Percentiles rank a stretch among this genome's conserved stretches.
phyloP scores from a whole-genome alignment of 2,888 invertebrate genomes.

The Ethmia dodecea region DNA sequence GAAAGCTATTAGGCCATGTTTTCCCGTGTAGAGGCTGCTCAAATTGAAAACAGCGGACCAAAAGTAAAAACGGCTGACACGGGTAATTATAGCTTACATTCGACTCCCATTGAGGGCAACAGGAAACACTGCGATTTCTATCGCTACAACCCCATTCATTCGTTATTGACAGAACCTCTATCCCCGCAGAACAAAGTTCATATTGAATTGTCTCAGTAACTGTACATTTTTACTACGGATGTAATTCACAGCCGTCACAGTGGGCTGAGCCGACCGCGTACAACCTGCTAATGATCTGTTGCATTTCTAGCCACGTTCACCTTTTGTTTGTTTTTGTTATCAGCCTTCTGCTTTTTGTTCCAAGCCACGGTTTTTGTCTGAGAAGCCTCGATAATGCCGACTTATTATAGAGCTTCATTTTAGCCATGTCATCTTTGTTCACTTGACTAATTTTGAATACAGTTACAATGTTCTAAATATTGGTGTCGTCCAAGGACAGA shows the following conservation, averaged over 20 bases:
- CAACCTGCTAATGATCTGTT: constrained; percentile 33
- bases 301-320: constrained; percentile 44
- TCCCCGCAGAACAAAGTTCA: constrained; percentile 28
- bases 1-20: no score
- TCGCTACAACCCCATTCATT: constrained; percentile 40
- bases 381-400: no score
- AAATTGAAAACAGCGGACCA: no score
- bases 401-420: no score
- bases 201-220: constrained; percentile 33
- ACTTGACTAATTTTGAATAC: no score
- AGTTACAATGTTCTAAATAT: no score
- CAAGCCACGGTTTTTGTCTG: no score
- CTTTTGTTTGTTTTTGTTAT: constrained; percentile 61
- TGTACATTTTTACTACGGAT: constrained; percentile 49
- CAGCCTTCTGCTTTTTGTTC: constrained; percentile 26
- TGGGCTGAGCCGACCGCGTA: constrained; percentile 37
- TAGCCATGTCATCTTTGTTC: no score
- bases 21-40: no score
- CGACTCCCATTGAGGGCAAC: constrained; percentile 43
- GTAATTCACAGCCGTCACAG: constrained; percentile 54
- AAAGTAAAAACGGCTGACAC: not conserved
- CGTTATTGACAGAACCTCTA: constrained; percentile 20
- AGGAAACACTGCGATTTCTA: constrained; percentile 62
- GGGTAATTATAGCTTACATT: not conserved
- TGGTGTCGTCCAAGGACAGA: no score